Evolutionary conservation across 2,797 vertebrate species (phyloP).

Genomic region (Pangasius mekongensis): DNA sequence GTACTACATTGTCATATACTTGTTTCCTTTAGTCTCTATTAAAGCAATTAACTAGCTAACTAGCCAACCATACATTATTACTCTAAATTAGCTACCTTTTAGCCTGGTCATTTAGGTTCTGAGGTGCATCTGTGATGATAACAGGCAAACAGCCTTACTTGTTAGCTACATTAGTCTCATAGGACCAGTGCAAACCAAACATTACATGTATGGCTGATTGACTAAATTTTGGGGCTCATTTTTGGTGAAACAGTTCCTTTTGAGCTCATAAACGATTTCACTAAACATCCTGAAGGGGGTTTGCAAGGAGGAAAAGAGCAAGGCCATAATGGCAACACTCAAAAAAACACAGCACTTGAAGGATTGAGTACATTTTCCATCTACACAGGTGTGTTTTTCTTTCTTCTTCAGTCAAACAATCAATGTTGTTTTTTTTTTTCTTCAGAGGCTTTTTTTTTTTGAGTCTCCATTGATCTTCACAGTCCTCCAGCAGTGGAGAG

Average conservation of each 20-base stretch:
- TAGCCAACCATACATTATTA: neutral
- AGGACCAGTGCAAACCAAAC: neutral
- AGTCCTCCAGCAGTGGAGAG: slow-evolving; percentile 70
- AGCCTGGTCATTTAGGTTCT: neutral
- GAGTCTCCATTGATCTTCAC: slow-evolving; percentile 75
- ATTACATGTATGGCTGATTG: neutral
- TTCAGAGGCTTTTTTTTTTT: slow-evolving; percentile 31
- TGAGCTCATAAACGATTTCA: neutral
- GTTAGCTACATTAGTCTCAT: neutral
- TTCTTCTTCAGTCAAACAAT: slow-evolving; percentile 70
- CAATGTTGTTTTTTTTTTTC: slow-evolving; percentile 71
- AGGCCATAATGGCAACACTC: neutral
- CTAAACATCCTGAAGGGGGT: neutral
- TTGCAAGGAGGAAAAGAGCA: slow-evolving; percentile 1
- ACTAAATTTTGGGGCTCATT: neutral
- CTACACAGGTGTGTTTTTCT: slow-evolving; percentile 70
- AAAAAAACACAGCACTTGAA: slow-evolving; percentile 26
- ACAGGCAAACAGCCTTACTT: neutral
- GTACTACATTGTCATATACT: neutral
- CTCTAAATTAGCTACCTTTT: neutral
- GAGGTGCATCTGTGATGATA: neutral
- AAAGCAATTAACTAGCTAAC: neutral
- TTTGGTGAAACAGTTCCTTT: neutral
- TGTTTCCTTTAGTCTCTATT: neutral
- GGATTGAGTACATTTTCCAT: slow-evolving; percentile 60